These are phyloP conservation scores for Drosophila sucinea DNA, from an alignment of 1,140 invertebrate species.

Conservation along the genomic window DNA sequence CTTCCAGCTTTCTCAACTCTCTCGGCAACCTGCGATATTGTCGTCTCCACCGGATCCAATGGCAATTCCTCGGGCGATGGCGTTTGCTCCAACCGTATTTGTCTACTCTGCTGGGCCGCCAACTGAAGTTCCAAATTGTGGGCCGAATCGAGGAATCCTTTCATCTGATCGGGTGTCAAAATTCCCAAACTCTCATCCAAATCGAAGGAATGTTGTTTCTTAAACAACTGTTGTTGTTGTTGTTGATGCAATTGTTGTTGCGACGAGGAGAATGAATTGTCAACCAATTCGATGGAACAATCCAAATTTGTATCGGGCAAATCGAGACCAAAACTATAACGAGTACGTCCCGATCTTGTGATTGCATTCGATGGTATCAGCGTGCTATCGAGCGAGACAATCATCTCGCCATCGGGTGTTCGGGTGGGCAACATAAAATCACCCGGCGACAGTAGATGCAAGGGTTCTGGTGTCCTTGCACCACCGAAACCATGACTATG, in stretches of 20 bases:
- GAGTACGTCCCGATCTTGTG: slow-evolving; percentile 28
- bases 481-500: slow-evolving; percentile 46
- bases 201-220: slow-evolving; percentile 90
- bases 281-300: slow-evolving; percentile 78
- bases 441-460: slow-evolving; percentile 68
- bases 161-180: slow-evolving; percentile 93
- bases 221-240: slow-evolving; percentile 83
- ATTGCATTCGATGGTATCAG: slow-evolving; percentile 25
- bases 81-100: slow-evolving; percentile 87
- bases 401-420: slow-evolving; percentile 61
- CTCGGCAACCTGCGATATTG: slow-evolving; percentile 53
- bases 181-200: slow-evolving; percentile 92
- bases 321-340: slow-evolving; percentile 80
- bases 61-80: slow-evolving; percentile 92
- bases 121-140: slow-evolving; percentile 84
- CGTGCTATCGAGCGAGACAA: slow-evolving; percentile 27
- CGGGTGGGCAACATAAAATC: slow-evolving; percentile 75
- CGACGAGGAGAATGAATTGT: slow-evolving; percentile 68
- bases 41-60: slow-evolving; percentile 87
- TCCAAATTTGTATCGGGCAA: slow-evolving; percentile 73
- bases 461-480: slow-evolving; percentile 58
- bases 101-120: slow-evolving; percentile 40
- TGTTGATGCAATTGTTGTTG: slow-evolving; percentile 57
- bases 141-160: slow-evolving; percentile 82
- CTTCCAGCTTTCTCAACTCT: slow-evolving; percentile 78